These are phyloP conservation scores for Xenopus petersii DNA, from an alignment of 2,797 vertebrate species.

Conservation along the genomic window DNA sequence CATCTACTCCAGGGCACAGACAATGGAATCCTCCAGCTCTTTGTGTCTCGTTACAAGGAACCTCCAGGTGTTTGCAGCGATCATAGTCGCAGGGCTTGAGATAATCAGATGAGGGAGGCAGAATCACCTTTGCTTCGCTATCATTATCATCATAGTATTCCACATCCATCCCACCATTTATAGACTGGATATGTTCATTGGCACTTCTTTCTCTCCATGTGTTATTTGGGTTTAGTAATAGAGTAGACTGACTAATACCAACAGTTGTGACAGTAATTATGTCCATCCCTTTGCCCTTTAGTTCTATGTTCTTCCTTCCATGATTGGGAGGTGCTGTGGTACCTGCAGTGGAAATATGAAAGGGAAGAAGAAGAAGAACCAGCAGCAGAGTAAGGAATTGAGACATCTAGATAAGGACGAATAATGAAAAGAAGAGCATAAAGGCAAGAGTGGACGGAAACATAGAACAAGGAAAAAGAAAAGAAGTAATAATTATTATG, in stretches of 20 bases:
- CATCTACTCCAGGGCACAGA: conserved; percentile 37
- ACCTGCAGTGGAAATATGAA: not conserved
- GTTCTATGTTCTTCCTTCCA: not conserved
- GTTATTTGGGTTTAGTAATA: not conserved
- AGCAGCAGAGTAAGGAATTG: not conserved
- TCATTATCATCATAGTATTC: conserved; percentile 30
- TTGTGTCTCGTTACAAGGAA: conserved; percentile 31
- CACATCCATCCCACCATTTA: conserved; percentile 7
- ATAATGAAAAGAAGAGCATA: too few species aligned
- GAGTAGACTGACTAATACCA: not conserved
- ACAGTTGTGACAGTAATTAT: not conserved
- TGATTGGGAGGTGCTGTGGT: not conserved
- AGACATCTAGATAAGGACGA: conserved; percentile 8
- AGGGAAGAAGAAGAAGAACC: conserved; percentile 5
- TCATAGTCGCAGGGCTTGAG: conserved; percentile 10
- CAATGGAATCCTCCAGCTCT: conserved; percentile 7
- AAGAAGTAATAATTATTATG: too few species aligned
- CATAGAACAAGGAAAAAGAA: too few species aligned
- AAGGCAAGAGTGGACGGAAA: too few species aligned
- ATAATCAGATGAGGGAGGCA: not conserved
- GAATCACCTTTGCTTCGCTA: not conserved
- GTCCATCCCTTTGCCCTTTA: not conserved
- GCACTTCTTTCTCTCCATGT: not conserved
- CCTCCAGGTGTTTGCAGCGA: conserved; percentile 27
- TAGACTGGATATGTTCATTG: not conserved